phyloP scores from a whole-genome alignment of 2,113 vertebrate species.

The Coturnix japonica region DNA sequence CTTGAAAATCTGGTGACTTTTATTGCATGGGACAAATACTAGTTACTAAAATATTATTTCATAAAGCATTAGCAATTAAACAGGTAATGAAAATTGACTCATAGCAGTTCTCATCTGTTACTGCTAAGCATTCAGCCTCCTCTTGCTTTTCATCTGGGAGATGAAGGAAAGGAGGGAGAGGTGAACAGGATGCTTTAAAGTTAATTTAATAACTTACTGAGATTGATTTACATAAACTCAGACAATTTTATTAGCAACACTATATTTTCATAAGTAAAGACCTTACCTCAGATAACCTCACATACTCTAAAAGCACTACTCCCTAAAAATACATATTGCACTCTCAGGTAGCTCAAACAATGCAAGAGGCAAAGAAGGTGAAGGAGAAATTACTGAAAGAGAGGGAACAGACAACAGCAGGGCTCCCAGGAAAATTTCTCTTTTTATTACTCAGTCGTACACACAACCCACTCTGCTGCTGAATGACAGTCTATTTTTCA shows the following conservation, averaged over 20 bases:
- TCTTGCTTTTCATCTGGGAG: background rate
- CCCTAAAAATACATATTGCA: background rate
- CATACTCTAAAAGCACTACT: background rate
- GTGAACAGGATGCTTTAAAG: background rate
- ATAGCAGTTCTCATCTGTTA: background rate
- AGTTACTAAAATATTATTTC: background rate
- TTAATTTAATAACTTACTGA: background rate
- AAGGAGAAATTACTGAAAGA: background rate
- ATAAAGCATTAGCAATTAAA: background rate
- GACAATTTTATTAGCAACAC: background rate
- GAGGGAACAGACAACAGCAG: background rate
- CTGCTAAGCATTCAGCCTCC: background rate
- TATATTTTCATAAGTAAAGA: background rate
- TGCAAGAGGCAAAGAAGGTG: background rate
- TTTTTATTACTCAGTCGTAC: background rate
- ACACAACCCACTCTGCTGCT: background rate
- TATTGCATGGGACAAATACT: background rate
- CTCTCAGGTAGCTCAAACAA: background rate
- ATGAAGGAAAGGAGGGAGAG: background rate
- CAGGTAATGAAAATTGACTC: background rate
- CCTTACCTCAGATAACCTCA: background rate
- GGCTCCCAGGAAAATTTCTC: background rate
- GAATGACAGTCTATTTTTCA: slow-evolving; percentile 32
- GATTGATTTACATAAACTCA: background rate
- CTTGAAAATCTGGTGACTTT: background rate